Evolutionary conservation across 2,888 invertebrate genomes (phyloP).

Genomic region (Abrostola triplasia): DNA sequence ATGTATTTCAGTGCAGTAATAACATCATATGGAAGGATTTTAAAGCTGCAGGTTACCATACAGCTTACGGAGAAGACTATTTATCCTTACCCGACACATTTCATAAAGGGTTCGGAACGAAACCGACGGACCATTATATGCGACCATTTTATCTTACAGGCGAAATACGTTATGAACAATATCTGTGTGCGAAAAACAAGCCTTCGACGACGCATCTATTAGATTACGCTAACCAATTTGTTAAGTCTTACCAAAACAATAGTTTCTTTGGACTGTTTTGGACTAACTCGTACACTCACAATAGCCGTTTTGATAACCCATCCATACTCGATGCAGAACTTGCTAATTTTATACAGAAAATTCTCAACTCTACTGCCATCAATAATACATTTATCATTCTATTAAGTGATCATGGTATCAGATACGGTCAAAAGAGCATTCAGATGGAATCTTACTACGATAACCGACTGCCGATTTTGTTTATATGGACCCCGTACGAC

Average conservation of each 20-base stretch:
- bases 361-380: conserved; percentile 85
- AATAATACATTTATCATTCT: conserved; percentile 91
- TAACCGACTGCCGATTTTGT: conserved; percentile 92
- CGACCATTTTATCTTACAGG: conserved; percentile 92
- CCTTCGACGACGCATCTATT: conserved; percentile 90
- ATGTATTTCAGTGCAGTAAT: conserved; percentile 90
- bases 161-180: conserved; percentile 79
- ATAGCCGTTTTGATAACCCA: conserved; percentile 88
- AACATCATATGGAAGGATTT: conserved; percentile 93
- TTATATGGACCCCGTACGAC: conserved; percentile 90
- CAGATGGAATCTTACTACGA: conserved; percentile 93
- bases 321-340: conserved; percentile 90
- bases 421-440: conserved; percentile 90
- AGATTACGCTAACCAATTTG: conserved; percentile 90
- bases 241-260: conserved; percentile 87
- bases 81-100: conserved; percentile 90
- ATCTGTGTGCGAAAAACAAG: conserved; percentile 78
- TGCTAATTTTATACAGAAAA: conserved; percentile 83
- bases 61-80: conserved; percentile 93
- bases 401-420: conserved; percentile 93
- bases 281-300: conserved; percentile 92
- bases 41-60: conserved; percentile 90
- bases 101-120: conserved; percentile 88
- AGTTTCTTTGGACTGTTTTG: conserved; percentile 92
- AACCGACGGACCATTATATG: conserved; percentile 94